Evolutionary conservation across 2,113 vertebrate genomes (phyloP).

Genomic region (Engystomops pustulosus): DNA sequence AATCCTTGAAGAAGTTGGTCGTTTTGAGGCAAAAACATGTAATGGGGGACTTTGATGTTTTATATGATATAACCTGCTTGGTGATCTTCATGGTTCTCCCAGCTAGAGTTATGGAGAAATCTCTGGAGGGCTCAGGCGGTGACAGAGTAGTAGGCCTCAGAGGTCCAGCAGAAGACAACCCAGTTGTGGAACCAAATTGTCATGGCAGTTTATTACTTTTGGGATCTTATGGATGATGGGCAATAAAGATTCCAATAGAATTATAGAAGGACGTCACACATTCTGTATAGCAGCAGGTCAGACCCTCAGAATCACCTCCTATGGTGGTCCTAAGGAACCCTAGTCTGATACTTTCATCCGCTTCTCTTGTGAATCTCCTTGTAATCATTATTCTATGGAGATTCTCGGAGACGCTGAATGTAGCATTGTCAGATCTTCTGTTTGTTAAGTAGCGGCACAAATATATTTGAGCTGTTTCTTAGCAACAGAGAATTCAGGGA

Average conservation of each 20-base stretch:
- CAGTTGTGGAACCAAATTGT: no score
- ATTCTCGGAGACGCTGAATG: not conserved
- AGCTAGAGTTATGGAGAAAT: not conserved
- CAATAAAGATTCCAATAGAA: no score
- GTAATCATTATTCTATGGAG: not conserved
- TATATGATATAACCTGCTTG: not conserved
- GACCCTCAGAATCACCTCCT: not conserved
- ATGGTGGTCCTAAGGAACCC: not conserved
- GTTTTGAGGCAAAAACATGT: not conserved
- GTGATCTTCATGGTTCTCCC: not conserved
- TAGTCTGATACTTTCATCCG: not conserved
- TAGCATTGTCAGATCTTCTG: not conserved
- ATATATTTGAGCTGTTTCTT: not conserved
- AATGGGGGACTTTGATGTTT: not conserved
- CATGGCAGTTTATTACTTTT: not conserved
- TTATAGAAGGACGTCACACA: no score
- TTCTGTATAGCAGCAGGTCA: no score
- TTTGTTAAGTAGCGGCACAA: not conserved
- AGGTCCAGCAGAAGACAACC: not conserved
- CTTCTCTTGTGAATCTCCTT: not conserved
- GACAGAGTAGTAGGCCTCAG: not conserved
- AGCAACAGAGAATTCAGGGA: slow-evolving; percentile 4
- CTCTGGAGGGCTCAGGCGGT: not conserved
- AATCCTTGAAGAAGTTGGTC: no score
- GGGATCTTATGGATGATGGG: not conserved